Percentiles rank a stretch among this genome's conserved stretches.
phyloP scores from a whole-genome alignment of 2,888 invertebrate species.

The Lasioglossum marginatum region DNA sequence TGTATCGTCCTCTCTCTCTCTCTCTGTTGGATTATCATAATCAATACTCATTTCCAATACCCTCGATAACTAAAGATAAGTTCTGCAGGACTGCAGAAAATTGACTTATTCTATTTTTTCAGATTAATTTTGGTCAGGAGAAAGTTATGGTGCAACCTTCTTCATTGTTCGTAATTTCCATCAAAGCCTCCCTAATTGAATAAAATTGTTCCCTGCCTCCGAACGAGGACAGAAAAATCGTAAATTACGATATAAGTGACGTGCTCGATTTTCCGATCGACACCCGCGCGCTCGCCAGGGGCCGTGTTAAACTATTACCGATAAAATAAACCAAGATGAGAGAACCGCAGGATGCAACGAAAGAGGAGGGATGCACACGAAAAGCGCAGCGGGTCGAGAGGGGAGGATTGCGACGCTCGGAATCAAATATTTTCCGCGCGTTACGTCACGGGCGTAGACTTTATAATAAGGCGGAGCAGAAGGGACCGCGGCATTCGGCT shows the following conservation, averaged over 20 bases:
- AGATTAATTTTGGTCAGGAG: not conserved
- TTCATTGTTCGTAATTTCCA: not conserved
- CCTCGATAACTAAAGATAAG: not conserved
- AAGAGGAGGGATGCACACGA: not conserved
- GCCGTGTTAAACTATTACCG: not conserved
- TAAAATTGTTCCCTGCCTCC: not conserved
- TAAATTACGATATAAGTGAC: not conserved
- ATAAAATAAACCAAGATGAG: constrained; percentile 9
- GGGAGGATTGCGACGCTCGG: not conserved
- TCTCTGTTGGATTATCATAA: too few species aligned
- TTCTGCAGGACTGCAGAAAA: not conserved
- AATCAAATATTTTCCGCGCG: constrained; percentile 56
- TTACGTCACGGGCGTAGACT: constrained; percentile 48
- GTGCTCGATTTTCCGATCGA: not conserved
- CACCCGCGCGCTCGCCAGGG: not conserved
- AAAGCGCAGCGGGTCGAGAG: not conserved
- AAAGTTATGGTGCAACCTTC: too few species aligned
- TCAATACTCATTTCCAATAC: too few species aligned
- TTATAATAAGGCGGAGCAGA: constrained; percentile 48
- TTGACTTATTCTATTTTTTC: not conserved
- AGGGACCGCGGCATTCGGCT: constrained; percentile 73
- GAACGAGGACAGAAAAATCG: not conserved
- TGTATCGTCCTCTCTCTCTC: not conserved
- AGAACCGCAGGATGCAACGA: not conserved
- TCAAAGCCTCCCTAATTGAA: not conserved